Evolutionary conservation across 2,797 vertebrate species (phyloP).

Genomic region (Calcarius lapponicus): DNA sequence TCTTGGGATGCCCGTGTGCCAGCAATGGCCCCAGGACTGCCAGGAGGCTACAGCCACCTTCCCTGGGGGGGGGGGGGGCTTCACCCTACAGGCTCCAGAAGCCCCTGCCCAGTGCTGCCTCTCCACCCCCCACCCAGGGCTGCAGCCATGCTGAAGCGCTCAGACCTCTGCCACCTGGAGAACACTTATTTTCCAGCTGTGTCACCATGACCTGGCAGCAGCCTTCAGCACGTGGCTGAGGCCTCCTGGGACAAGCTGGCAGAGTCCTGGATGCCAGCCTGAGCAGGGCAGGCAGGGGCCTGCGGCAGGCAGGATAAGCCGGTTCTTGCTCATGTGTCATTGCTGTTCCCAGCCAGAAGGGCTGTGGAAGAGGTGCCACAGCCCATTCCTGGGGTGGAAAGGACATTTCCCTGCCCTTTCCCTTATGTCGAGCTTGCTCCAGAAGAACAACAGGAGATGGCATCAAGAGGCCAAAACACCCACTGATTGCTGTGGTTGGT

Average conservation of each 20-base stretch:
- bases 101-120: neutral
- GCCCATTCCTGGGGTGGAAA: neutral
- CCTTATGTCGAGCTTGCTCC: neutral
- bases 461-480: neutral
- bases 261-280: neutral
- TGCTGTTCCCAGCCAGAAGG: neutral
- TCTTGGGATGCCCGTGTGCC: rapidly evolving
- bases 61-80: rapidly evolving
- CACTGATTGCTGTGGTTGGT: neutral
- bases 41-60: neutral
- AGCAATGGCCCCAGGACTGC: neutral
- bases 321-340: rapidly evolving
- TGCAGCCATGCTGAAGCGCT: neutral
- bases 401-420: neutral
- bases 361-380: neutral
- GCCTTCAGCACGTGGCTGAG: neutral
- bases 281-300: neutral
- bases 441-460: neutral
- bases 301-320: neutral
- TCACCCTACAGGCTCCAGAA: neutral
- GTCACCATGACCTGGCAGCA: neutral
- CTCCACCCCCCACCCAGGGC: neutral
- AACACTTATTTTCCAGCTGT: neutral
- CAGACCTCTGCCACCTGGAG: neutral
- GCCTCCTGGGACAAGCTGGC: neutral